Percentiles rank a stretch among this genome's conserved stretches.
phyloP scores from a whole-genome alignment of 2,797 vertebrate species.

The Cryptoblepharus egeriae region DNA sequence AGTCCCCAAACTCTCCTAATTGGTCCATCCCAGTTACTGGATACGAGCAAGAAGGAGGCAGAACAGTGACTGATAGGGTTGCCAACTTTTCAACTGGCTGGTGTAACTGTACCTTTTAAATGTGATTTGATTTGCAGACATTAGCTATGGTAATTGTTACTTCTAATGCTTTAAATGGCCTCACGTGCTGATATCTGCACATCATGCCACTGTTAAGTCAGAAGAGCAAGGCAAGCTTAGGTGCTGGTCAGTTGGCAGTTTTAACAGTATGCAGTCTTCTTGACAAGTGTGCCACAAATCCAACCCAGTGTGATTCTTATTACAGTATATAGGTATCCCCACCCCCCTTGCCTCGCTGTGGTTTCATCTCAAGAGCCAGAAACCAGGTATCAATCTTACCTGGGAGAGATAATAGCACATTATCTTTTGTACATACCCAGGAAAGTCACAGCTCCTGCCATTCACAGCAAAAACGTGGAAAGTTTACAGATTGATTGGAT shows the following conservation, averaged over 20 bases:
- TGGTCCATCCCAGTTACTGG: not conserved
- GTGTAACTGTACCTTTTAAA: not conserved
- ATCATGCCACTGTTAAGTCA: not conserved
- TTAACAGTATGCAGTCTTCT: not conserved
- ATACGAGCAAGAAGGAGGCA: not conserved
- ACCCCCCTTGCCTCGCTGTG: not conserved
- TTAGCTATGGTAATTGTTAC: not conserved
- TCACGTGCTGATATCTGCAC: not conserved
- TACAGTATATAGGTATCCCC: not conserved
- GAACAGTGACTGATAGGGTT: not conserved
- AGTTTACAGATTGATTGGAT: no score
- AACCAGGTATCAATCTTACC: not conserved
- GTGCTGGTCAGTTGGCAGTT: not conserved
- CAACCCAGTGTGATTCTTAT: not conserved
- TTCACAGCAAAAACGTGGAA: not conserved
- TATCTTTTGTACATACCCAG: no score
- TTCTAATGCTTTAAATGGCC: not conserved
- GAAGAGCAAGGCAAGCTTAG: not conserved
- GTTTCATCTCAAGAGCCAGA: not conserved
- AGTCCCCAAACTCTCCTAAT: not conserved
- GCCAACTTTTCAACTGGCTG: not conserved
- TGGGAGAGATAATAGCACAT: not conserved
- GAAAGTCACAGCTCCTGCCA: not conserved
- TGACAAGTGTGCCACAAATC: not conserved
- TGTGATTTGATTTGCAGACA: not conserved